These are phyloP conservation scores for Junonia oenone DNA, from an alignment of 2,888 invertebrate species.

Conservation along the genomic window DNA sequence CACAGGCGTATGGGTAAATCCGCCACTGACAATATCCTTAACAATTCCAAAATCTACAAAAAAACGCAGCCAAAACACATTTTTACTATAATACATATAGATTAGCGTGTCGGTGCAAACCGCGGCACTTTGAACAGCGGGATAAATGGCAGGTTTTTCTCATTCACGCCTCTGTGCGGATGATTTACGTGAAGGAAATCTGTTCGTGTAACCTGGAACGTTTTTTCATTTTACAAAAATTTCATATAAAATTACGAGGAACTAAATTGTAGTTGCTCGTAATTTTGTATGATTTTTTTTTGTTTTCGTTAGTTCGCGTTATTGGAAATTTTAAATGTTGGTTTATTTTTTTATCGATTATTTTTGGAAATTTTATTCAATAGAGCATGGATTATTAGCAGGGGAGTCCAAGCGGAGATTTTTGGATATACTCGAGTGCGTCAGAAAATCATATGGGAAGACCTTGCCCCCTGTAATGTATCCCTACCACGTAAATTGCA, in stretches of 20 bases:
- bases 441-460: no score
- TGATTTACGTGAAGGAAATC: constrained; percentile 26
- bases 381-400: no score
- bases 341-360: no score
- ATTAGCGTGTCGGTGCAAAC: constrained; percentile 7
- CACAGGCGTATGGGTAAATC: no score
- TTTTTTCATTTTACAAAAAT: constrained; percentile 9
- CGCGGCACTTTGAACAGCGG: constrained; percentile 15
- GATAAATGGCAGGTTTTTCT: constrained; percentile 30
- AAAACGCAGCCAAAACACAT: not conserved
- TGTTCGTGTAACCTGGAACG: constrained; percentile 13
- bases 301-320: not conserved
- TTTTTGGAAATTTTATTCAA: no score
- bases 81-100: not conserved
- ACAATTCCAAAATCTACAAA: no score
- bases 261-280: no score
- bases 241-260: no score
- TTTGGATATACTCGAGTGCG: no score
- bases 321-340: not conserved
- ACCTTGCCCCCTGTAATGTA: no score
- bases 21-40: no score
- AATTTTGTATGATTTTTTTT: constrained; percentile 6
- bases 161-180: constrained; percentile 27
- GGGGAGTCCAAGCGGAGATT: no score
- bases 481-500: constrained; percentile 31